Percentiles rank a stretch among this genome's conserved stretches.
These are phyloP conservation scores for Petrolisthes manimaculis DNA, from an alignment of 2,888 invertebrate genomes.

Conservation along the genomic window DNA sequence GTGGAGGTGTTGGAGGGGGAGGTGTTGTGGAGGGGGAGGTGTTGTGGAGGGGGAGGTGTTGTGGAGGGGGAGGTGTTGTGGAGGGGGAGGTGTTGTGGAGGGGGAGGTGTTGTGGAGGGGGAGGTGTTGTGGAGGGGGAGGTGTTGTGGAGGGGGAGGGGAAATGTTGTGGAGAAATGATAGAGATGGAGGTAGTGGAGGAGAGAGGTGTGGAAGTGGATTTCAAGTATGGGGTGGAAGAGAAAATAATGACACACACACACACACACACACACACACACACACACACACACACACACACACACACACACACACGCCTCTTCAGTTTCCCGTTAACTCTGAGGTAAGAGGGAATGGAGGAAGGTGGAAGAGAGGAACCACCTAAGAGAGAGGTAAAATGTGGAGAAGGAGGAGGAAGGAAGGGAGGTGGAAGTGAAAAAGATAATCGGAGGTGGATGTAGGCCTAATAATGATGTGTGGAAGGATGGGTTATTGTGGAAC, in stretches of 20 bases:
- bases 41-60: not conserved
- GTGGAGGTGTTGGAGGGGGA: not conserved
- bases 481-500: too few relatives aligned
- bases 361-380: not conserved
- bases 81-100: not conserved
- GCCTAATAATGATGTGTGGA: too few relatives aligned
- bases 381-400: not conserved
- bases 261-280: not conserved
- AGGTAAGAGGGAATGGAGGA: not conserved
- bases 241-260: not conserved
- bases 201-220: not conserved
- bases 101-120: not conserved
- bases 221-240: not conserved
- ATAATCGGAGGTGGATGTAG: not conserved
- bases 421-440: not conserved
- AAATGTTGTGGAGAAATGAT: not conserved
- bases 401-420: not conserved
- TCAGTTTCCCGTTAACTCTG: not conserved
- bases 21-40: not conserved
- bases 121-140: not conserved
- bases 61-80: not conserved
- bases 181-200: not conserved
- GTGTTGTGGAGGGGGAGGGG: not conserved
- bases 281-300: slow-evolving; percentile 1
- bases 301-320: not conserved